These are phyloP conservation scores for Entomyzon cyanotis DNA, from an alignment of 2,113 vertebrate species.

Conservation along the genomic window DNA sequence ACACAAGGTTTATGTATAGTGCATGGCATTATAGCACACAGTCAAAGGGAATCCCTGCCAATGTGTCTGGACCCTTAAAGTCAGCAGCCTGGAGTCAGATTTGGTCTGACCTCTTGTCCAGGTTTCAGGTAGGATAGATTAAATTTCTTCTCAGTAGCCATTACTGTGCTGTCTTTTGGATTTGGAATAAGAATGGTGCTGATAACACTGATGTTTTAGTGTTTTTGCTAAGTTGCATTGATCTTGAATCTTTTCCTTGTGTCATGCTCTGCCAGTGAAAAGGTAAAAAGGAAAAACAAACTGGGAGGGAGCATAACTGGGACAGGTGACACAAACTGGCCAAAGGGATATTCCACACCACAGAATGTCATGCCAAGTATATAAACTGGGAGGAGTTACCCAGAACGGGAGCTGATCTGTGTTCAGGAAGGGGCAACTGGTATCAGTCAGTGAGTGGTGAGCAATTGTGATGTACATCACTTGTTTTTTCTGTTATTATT, in stretches of 20 bases:
- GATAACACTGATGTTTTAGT: background rate
- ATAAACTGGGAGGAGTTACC: background rate
- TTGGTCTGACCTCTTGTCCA: background rate
- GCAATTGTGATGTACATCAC: background rate
- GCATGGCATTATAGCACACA: background rate
- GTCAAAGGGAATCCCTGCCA: background rate
- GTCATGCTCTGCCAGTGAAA: background rate
- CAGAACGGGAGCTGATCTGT: background rate
- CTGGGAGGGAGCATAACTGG: background rate
- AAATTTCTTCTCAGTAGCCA: background rate
- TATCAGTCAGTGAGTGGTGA: background rate
- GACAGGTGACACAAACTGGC: background rate
- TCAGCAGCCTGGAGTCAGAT: background rate
- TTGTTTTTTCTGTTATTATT: background rate
- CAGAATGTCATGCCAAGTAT: background rate
- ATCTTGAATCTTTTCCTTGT: background rate
- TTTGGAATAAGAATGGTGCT: background rate
- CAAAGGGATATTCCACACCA: background rate
- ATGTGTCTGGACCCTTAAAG: background rate
- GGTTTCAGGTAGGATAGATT: background rate
- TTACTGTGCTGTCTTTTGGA: background rate
- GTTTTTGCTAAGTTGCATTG: fast-evolving
- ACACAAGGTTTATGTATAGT: background rate
- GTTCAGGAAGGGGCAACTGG: background rate
- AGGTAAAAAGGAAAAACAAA: background rate